A percentile compares a stretch with the other conserved stretches of the same genome.
Conservation (phyloP, 2,113 vertebrate species). For the Notechis scutatus region DNA sequence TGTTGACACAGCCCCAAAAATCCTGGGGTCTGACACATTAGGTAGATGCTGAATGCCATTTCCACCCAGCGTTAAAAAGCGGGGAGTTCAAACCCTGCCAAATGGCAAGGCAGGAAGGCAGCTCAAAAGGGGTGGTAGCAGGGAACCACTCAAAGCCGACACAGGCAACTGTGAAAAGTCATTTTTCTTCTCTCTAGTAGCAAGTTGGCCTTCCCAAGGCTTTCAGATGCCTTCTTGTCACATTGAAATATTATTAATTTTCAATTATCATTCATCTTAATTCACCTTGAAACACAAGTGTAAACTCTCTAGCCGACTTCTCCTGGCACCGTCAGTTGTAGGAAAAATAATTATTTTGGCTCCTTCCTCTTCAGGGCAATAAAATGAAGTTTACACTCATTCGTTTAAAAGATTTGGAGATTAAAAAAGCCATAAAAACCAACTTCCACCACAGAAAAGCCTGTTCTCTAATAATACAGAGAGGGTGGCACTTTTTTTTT, state of each 20-base stretch:
- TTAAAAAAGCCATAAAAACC: constrained; percentile 71
- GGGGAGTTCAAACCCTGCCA: constrained; percentile 32
- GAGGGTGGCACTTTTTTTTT: constrained; percentile 37
- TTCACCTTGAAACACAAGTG: constrained; percentile 68
- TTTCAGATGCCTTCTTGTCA: constrained; percentile 52
- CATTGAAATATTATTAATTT: constrained; percentile 63
- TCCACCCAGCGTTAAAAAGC: constrained; percentile 56
- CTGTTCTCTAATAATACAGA: constrained; percentile 61
- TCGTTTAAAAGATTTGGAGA: constrained; percentile 66
- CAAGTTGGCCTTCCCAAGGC: constrained; percentile 46
- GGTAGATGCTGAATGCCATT: constrained; percentile 59
- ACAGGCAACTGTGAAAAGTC: constrained; percentile 41
- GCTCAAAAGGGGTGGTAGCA: constrained; percentile 28
- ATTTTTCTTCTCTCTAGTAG: constrained; percentile 55
- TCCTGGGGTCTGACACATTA: constrained; percentile 65
- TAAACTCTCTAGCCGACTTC: constrained; percentile 62
- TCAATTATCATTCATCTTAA: constrained; percentile 63
- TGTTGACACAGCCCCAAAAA: constrained; percentile 63
- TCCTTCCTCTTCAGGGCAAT: constrained; percentile 64
- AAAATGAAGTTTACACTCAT: constrained; percentile 69
- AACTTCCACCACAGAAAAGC: constrained; percentile 58
- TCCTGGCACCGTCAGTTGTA: constrained; percentile 66
- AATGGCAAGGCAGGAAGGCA: constrained; percentile 51
- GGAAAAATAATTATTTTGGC: constrained; percentile 74
- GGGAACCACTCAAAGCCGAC: constrained; percentile 32